Evolutionary conservation across 2,797 vertebrate genomes (phyloP).

Genomic region (Protonibea diacanthus): DNA sequence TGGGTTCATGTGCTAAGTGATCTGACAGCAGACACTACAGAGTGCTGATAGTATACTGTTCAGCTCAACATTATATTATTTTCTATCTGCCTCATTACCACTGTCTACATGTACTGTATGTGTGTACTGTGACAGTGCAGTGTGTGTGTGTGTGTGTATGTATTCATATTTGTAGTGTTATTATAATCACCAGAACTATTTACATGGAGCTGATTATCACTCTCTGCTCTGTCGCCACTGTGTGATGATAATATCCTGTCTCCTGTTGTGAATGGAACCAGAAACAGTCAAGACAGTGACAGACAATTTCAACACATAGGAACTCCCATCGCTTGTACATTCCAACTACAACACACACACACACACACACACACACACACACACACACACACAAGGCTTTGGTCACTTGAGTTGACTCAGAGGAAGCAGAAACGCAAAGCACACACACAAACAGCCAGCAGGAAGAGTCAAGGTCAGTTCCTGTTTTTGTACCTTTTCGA

Average conservation of each 20-base stretch:
- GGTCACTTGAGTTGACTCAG: slow-evolving; percentile 39
- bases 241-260: slow-evolving; percentile 48
- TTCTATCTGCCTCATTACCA: slow-evolving; percentile 12
- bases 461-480: slow-evolving; percentile 72
- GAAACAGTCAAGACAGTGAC: slow-evolving; percentile 31
- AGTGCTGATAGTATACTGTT: not conserved
- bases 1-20: slow-evolving; percentile 9
- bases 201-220: slow-evolving; percentile 11
- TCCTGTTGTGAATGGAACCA: slow-evolving; percentile 45
- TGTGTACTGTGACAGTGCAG: not conserved
- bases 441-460: slow-evolving; percentile 47
- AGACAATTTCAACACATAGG: slow-evolving; percentile 55
- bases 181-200: not conserved
- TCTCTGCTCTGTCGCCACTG: slow-evolving; percentile 34
- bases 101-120: not conserved
- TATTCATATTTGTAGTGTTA: slow-evolving; percentile 2
- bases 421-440: slow-evolving; percentile 46
- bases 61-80: not conserved
- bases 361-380: slow-evolving; percentile 40
- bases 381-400: slow-evolving; percentile 33
- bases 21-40: slow-evolving; percentile 13
- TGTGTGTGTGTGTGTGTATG: not conserved
- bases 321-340: slow-evolving; percentile 49
- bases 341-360: slow-evolving; percentile 40
- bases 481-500: slow-evolving; percentile 76